Evolutionary conservation across 2,888 invertebrate species (phyloP).

Genomic region (Pharmacophagus antenor): DNA sequence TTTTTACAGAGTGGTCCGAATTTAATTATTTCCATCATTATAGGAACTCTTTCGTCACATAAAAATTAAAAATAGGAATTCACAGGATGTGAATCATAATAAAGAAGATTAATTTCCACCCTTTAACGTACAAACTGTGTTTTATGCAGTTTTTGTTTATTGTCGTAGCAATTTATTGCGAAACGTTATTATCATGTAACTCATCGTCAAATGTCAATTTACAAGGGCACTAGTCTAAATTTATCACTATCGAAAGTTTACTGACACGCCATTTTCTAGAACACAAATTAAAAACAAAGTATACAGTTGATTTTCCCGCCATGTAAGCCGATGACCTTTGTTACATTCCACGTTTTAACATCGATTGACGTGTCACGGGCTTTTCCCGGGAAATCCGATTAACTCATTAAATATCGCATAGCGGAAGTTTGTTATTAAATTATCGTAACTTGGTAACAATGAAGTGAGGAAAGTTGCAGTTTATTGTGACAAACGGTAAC

Average conservation of each 20-base stretch:
- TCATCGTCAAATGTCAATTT: too few relatives aligned
- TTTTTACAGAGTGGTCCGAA: too few relatives aligned
- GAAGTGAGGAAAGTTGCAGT: not conserved
- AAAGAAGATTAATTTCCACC: too few relatives aligned
- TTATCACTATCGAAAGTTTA: not conserved
- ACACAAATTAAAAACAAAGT: not conserved
- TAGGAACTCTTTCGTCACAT: too few relatives aligned
- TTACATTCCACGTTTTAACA: conserved; percentile 11
- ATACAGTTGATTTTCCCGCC: conserved; percentile 23
- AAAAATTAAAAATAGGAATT: too few relatives aligned
- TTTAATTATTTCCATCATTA: too few relatives aligned
- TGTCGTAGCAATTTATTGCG: too few relatives aligned
- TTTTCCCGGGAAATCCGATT: conserved; percentile 37
- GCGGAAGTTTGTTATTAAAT: conserved; percentile 24
- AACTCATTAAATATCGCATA: conserved; percentile 14
- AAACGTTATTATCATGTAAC: too few relatives aligned
- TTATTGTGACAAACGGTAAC: not conserved
- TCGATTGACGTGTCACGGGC: conserved; percentile 37
- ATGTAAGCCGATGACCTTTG: conserved; percentile 23
- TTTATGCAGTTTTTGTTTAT: too few relatives aligned
- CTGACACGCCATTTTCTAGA: not conserved
- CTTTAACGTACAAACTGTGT: too few relatives aligned
- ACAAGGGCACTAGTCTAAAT: not conserved
- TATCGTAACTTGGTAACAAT: conserved; percentile 19
- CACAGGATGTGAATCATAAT: too few relatives aligned